Base-by-base conservation (phyloP, 2,888 invertebrate genomes). In the Lepidocyrtoides sp. region DNA sequence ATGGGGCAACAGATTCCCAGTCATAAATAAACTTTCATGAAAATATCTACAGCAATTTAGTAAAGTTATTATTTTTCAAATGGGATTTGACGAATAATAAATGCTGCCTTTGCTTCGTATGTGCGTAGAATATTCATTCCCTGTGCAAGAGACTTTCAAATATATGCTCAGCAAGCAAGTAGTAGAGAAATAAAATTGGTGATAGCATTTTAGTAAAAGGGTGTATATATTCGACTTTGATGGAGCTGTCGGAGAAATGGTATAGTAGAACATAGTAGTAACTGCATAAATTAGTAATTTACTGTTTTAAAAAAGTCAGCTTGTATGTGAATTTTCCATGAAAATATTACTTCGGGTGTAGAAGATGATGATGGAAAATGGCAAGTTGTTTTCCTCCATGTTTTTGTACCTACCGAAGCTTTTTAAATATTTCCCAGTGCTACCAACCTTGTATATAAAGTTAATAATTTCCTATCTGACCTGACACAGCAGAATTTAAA, bases 41-140 rank as follows among this genome's bases (percentile, higher is more conserved):
- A 57, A 66, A 60, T n/a, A 17, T 17, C 2, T 60, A 20, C n/a
- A n/a, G 26, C 26, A 26, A 26, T 23, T 60, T 60, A 60, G 0
- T 20, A 0, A 26, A 60, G n/a, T n/a, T 26, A 26, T 26, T 60
- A 26, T 32, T 66, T 66, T 32, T 26, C n/a, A 66, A 32, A 66
- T 32, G 66, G 32, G 41, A 20, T 69, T n/a, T n/a, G n/a, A n/a
- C n/a, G 41, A 36, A 69, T 41, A 41, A 69, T 69, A 41, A 20
- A 69, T 69, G 41, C 8, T 14, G 14, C 66, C 29, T 66, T 32
- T 32, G 32, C 17, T 66, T 1, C 32, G 32, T 2, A 14, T 26
- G 12, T 63, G 10, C 14, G 2, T 5, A 12, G n/a, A 26, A 12
- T 63, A 63, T n/a, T n/a, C n/a, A n/a, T n/a, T n/a, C n/a, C n/a